Evolutionary conservation across 2,888 invertebrate species (phyloP).

Genomic region (Nemurella pictetii): DNA sequence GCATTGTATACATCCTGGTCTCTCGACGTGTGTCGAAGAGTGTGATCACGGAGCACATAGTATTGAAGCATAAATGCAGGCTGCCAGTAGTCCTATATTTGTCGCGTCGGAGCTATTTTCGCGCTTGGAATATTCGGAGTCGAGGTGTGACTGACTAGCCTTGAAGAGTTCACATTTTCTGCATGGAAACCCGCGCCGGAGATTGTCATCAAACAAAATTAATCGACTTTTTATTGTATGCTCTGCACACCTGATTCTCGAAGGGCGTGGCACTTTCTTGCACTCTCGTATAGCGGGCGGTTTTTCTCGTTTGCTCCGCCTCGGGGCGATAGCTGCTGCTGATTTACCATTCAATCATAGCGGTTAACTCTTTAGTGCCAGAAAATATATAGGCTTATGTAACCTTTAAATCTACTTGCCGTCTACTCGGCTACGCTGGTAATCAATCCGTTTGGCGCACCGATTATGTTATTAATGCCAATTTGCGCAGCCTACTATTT

Average conservation of each 20-base stretch:
- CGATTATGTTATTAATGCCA: neutral
- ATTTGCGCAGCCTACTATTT: neutral
- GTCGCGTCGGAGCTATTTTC: conserved; percentile 6
- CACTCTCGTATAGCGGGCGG: neutral
- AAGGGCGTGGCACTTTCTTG: conserved; percentile 12
- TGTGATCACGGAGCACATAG: neutral
- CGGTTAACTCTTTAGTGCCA: neutral
- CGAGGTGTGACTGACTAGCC: conserved; percentile 29
- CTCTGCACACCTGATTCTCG: conserved; percentile 10
- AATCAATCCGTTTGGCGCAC: neutral
- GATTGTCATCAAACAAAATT: conserved; percentile 15
- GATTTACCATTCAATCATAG: neutral
- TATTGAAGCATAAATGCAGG: too few species aligned
- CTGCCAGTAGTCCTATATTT: neutral
- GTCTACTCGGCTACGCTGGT: neutral
- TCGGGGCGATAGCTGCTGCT: neutral
- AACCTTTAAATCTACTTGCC: neutral
- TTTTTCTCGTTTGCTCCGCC: neutral
- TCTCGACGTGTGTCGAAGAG: neutral
- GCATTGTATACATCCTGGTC: neutral
- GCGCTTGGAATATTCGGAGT: conserved; percentile 25
- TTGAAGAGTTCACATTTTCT: conserved; percentile 23
- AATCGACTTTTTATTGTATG: conserved; percentile 5
- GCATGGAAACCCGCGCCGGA: neutral
- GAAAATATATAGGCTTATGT: neutral